Base-by-base conservation (phyloP, 2,888 invertebrate species). In the Agrotis exclamationis region DNA sequence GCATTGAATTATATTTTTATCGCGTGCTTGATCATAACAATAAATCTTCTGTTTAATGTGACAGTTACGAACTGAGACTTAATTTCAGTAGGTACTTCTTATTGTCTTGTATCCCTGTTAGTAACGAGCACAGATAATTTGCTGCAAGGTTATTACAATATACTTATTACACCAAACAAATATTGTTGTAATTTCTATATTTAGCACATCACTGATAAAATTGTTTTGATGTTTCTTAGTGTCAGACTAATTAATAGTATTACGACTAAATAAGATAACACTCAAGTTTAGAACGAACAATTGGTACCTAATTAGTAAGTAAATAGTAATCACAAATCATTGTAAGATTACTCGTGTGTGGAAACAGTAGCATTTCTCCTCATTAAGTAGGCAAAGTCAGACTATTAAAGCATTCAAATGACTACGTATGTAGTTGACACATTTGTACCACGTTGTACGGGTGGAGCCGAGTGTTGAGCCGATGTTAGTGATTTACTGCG, bases 371-470 rank as follows among this genome's bases (percentile, higher is more conserved):
- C 39, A 72, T 50, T 54, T 63, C 57, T 63, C 45, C 39, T 60
- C 60, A 47, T 63, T 63, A 9, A 51, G 51, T 62, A 76, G 76
- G 14, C 50, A 71, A 63, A 33, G 60, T 2, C 33, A 62, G 45
- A 62, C 44, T 64, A 63, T 71, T 56, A 76, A 67, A 72, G 75
- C 71, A 78, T 90, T 92, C 88, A 90, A 89, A 89, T 90, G 82
- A 88, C 88, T 89, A 90, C 91, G 53, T 90, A 88, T 51, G 85
- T 90, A 91, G 95, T 94, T 92, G 92, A 94, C 94, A 93, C 92
- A 93, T 94, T 94, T 91, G 95, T 93, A 88, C 82, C 80, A 87
- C 56, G n/a, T 28, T n/a, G 56, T 2, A n/a, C 87, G 88, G 87
- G 86, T 86, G 86, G 85, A 80, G 89, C 87, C 85, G 80, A 86